phyloP scores from a whole-genome alignment of 2,888 invertebrate species.

The Idaea dimidiata region DNA sequence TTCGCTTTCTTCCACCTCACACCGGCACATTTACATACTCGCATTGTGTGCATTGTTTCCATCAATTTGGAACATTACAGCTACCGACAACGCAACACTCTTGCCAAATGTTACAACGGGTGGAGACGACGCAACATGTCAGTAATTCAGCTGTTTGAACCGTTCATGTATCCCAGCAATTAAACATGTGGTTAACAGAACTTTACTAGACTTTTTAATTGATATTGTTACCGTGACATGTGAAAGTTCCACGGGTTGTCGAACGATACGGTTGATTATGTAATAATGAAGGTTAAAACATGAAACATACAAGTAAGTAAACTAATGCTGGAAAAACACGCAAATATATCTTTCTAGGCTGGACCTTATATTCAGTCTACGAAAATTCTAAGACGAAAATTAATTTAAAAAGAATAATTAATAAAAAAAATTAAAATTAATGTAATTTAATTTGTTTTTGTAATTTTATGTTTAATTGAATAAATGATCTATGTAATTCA shows the following conservation, averaged over 20 bases:
- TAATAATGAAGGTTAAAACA: not conserved
- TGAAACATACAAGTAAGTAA: not conserved
- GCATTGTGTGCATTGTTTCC: conserved; percentile 43
- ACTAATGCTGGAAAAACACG: not conserved
- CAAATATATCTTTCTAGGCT: not conserved
- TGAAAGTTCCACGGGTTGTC: not conserved
- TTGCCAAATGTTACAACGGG: not conserved
- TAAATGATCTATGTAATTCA: no score
- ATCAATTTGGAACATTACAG: not conserved
- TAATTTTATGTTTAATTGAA: no score
- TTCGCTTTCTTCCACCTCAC: conserved; percentile 63
- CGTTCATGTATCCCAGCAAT: conserved; percentile 18
- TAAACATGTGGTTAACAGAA: conserved; percentile 17
- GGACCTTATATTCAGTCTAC: no score
- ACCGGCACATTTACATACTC: conserved; percentile 52
- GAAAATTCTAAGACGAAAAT: no score
- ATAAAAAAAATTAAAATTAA: no score
- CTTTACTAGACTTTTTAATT: conserved; percentile 4
- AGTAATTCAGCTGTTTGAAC: not conserved
- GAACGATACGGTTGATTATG: not conserved
- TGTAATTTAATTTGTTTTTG: no score
- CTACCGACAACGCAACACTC: not conserved
- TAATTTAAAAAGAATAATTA: no score
- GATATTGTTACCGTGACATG: not conserved
- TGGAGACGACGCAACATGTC: not conserved